Evolutionary conservation across 1,140 invertebrate genomes (phyloP).

Genomic region (Diabrotica virgifera): DNA sequence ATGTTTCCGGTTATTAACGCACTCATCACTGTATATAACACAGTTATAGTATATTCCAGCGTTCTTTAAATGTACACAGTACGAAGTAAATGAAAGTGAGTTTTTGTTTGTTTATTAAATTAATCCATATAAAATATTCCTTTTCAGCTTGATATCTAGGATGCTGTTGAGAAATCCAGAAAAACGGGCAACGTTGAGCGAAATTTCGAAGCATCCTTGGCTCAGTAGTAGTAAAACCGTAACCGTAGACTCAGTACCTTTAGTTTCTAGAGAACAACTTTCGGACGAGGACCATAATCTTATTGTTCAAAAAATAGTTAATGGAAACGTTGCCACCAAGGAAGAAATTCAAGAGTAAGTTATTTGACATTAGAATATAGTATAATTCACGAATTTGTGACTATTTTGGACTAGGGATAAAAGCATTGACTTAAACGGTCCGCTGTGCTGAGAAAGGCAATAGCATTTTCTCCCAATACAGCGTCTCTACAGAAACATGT

Average conservation of each 20-base stretch:
- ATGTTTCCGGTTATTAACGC: no score
- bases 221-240: conserved; percentile 57
- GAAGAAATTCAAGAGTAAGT: conserved; percentile 88
- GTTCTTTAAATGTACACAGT: no score
- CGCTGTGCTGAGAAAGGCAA: no score
- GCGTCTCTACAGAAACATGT: no score
- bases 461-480: no score
- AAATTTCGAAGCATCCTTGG: conserved; percentile 91
- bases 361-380: not conserved
- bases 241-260: conserved; percentile 59
- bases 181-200: conserved; percentile 79
- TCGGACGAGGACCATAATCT: conserved; percentile 89
- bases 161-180: conserved; percentile 94
- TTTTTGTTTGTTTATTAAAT: not conserved
- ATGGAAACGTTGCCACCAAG: conserved; percentile 89
- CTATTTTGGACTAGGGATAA: no score
- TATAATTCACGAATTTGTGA: no score
- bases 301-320: conserved; percentile 95
- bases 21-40: no score
- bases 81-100: not conserved
- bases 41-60: no score
- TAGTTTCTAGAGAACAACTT: conserved; percentile 79
- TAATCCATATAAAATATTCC: conserved; percentile 5
- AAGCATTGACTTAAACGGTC: no score
- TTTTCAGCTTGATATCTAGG: conserved; percentile 75